Base-by-base conservation (phyloP, 2,888 invertebrate species). In the Rhagium mordax region DNA sequence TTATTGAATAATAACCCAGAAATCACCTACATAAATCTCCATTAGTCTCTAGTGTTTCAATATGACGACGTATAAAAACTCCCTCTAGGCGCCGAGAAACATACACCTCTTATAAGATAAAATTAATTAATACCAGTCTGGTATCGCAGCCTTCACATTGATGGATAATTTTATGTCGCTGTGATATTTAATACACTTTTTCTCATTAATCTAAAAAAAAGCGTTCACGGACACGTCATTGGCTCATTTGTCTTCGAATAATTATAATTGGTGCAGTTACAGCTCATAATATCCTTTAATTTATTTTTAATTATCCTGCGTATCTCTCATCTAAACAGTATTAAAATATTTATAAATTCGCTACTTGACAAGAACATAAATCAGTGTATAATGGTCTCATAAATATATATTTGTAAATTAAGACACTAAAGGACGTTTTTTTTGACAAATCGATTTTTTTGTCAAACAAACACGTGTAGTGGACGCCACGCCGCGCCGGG, bases 1-100 rank as follows among this genome's bases (percentile, higher is more conserved):
- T 87, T 86, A 87, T 86, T 85, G 87, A 86, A 87, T 86, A 87
- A 87, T 87, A 87, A 87, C 86, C 83, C 83, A 85, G 85, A 85
- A 87, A 87, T 87, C 86, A 85, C 86, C 86, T 84, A 83, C 84
- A 86, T 87, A 87, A 87, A 87, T 87, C 87, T 86, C 86, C 83
- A 87, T 87, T 87, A 87, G 84, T 79, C 79, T 83, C 81, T 82
- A 82, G 82, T 82, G 83, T 84, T 83, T 82, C 85, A 82, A 85
- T 84, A 85, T 84, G 84, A 83, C 81, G 84, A 75, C 81, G 79
- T 80, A 82, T 84, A 85, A 84, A 85, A 85, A 85, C 81, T 77
- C 77, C 74, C 74, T 57, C 70, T 64, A 78, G 85, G 85, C 85
- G 85, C 84, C 85, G 81, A 79, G 82, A 83, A 82, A 71, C 70